These are phyloP conservation scores for Plutomurus gul DNA, from an alignment of 1,140 invertebrate genomes.

Conservation along the genomic window DNA sequence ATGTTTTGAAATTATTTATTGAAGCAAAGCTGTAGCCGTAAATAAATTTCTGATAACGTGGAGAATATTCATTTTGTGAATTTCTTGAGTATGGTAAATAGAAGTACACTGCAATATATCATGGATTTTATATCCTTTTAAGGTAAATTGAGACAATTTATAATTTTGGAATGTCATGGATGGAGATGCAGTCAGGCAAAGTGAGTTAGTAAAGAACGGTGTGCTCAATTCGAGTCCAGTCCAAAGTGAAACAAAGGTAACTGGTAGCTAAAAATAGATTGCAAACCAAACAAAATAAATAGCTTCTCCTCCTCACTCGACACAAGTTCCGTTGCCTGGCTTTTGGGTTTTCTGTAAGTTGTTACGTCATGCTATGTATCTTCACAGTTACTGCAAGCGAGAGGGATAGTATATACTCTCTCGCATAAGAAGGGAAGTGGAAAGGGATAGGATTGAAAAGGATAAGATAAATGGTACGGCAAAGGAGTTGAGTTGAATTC, in stretches of 20 bases:
- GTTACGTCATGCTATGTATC: neutral
- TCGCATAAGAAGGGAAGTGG: neutral
- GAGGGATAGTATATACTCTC: neutral
- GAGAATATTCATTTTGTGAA: too few species aligned
- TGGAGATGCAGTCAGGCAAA: neutral
- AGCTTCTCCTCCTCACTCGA: conserved; percentile 19
- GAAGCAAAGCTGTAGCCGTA: too few species aligned
- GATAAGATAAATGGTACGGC: conserved; percentile 5
- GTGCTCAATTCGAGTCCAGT: neutral
- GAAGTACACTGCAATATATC: too few species aligned
- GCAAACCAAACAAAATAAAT: conserved; percentile 17
- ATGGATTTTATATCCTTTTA: conserved; percentile 22
- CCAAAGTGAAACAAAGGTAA: neutral
- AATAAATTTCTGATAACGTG: too few species aligned
- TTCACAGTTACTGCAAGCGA: neutral
- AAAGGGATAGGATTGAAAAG: too few species aligned
- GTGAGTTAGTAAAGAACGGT: neutral
- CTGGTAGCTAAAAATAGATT: neutral
- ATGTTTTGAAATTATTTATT: too few species aligned
- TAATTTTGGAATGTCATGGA: neutral
- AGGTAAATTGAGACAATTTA: conserved; percentile 16
- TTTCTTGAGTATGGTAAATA: too few species aligned
- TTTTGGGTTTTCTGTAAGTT: neutral
- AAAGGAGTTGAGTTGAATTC: neutral
- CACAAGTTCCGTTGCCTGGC: conserved; percentile 19